A percentile compares a stretch with the other conserved stretches of the same genome.
phyloP scores from a whole-genome alignment of 2,797 vertebrate genomes.

The Enteromius fasciolatus region DNA sequence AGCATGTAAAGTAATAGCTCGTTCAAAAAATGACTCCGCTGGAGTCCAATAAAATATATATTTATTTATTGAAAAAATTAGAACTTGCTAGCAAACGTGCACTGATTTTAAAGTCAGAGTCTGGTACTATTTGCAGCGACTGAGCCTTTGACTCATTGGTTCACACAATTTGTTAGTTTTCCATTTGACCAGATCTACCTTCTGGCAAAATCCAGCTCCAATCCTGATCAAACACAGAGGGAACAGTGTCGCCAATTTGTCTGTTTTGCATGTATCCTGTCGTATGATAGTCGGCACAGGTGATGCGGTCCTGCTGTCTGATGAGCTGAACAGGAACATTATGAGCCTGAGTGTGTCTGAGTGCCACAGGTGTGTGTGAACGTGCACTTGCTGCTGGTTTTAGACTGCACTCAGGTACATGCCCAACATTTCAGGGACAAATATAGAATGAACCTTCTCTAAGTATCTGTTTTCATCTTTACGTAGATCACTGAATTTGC shows the following conservation, averaged over 20 bases:
- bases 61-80: background rate
- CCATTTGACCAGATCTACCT: background rate
- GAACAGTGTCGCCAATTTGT: too few relatives aligned
- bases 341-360: conserved; percentile 54
- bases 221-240: background rate
- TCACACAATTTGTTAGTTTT: background rate
- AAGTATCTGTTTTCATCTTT: too few relatives aligned
- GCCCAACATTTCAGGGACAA: too few relatives aligned
- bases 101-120: background rate
- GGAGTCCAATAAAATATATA: background rate
- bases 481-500: too few relatives aligned
- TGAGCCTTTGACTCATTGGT: too few relatives aligned
- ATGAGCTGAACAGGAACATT: conserved; percentile 74
- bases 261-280: conserved; percentile 52
- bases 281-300: conserved; percentile 71
- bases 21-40: background rate
- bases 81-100: background rate
- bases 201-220: background rate
- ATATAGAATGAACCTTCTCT: too few relatives aligned
- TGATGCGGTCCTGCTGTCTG: conserved; percentile 66
- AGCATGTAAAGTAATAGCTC: background rate
- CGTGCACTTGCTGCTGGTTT: conserved; percentile 50
- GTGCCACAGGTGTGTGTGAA: conserved; percentile 13
- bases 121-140: too few relatives aligned
- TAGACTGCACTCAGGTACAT: conserved; percentile 65